Evolutionary conservation across 2,797 vertebrate genomes (phyloP).

Genomic region (Halcyon smyrnensis): DNA sequence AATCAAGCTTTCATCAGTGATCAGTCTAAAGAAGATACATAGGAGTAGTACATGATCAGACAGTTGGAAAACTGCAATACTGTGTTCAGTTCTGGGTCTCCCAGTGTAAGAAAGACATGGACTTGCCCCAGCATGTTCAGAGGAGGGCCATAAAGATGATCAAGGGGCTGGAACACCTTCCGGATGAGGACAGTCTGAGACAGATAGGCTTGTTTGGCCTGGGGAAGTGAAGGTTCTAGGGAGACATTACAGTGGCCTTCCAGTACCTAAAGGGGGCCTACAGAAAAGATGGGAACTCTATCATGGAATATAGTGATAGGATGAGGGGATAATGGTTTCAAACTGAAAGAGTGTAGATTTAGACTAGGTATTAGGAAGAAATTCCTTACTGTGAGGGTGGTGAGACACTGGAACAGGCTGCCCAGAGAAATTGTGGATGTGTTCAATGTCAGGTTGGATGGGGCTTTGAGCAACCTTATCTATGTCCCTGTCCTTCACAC

Average conservation of each 20-base stretch:
- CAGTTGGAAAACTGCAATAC: not conserved
- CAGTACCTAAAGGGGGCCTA: not conserved
- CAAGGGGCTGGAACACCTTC: not conserved
- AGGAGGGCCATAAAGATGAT: not conserved
- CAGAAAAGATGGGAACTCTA: not conserved
- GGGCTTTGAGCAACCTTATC: not conserved
- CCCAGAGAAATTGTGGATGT: not conserved
- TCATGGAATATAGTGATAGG: not conserved
- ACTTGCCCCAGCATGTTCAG: not conserved
- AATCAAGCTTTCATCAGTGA: not conserved
- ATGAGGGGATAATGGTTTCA: not conserved
- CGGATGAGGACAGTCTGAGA: not conserved
- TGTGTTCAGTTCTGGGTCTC: not conserved
- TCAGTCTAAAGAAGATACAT: not conserved
- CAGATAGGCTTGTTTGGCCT: not conserved
- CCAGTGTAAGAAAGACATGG: not conserved
- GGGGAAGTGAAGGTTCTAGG: not conserved
- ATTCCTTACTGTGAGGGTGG: not conserved
- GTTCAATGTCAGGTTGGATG: not conserved
- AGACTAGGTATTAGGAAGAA: not conserved
- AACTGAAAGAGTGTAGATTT: not conserved
- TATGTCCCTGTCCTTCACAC: not conserved
- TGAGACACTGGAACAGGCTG: not conserved
- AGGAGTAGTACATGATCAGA: not conserved
- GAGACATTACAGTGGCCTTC: not conserved